Conservation (phyloP, 2,113 vertebrate species). For the Zapus hudsonius region DNA sequence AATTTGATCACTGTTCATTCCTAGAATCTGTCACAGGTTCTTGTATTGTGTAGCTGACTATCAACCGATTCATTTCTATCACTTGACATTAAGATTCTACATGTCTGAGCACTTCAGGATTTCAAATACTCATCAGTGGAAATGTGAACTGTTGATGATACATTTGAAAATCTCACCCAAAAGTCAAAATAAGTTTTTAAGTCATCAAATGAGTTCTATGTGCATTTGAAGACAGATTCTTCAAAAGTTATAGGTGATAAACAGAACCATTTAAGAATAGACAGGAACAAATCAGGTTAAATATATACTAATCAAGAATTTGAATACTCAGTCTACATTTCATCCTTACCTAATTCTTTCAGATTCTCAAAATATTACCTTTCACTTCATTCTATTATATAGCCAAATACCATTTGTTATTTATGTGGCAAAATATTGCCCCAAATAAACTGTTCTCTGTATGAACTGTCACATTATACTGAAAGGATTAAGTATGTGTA, state of each 20-base stretch:
- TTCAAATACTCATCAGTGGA: conserved; percentile 67
- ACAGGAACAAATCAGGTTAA: conserved; percentile 14
- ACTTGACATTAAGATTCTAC: conserved; percentile 53
- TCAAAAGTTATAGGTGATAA: conserved; percentile 14
- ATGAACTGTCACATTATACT: not conserved
- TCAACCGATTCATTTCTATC: conserved; percentile 71
- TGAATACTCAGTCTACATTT: not conserved
- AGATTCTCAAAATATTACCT: not conserved
- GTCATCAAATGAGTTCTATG: conserved; percentile 36
- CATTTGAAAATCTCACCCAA: conserved; percentile 38
- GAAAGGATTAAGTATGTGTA: not conserved
- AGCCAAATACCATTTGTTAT: not conserved
- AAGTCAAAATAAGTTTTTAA: conserved; percentile 63
- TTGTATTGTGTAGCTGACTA: conserved; percentile 65
- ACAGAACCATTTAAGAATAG: not conserved
- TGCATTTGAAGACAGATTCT: conserved; percentile 31
- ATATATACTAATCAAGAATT: not conserved
- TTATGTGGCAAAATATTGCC: not conserved
- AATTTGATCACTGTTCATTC: conserved; percentile 44
- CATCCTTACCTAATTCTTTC: not conserved
- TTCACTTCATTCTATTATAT: conserved; percentile 1
- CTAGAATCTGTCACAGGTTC: conserved; percentile 34
- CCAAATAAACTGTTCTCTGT: conserved; percentile 8
- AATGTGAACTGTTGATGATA: conserved; percentile 45
- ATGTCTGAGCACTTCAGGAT: conserved; percentile 67